phyloP scores from a whole-genome alignment of 2,113 vertebrate species.

The Zapus hudsonius region DNA sequence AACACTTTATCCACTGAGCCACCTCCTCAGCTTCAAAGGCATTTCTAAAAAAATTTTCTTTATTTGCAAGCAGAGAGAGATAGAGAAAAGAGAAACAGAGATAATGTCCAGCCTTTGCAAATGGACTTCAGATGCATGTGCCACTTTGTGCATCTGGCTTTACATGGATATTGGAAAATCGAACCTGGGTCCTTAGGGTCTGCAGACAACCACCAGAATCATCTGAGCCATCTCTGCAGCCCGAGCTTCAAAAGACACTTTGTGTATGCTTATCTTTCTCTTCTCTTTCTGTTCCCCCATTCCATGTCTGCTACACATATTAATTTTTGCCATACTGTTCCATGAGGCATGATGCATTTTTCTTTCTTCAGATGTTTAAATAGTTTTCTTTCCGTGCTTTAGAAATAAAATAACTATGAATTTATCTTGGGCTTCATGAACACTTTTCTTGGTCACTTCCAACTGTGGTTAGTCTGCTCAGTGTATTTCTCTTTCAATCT shows the following conservation, averaged over 20 bases:
- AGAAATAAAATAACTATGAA: background rate
- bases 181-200: too few relatives aligned
- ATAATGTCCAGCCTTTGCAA: too few relatives aligned
- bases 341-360: background rate
- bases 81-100: too few relatives aligned
- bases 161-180: too few relatives aligned
- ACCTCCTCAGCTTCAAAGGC: too few relatives aligned
- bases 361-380: background rate
- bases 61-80: too few relatives aligned
- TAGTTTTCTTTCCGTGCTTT: conserved; percentile 24
- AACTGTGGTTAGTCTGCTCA: background rate
- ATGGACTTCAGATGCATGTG: too few relatives aligned
- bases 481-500: conserved; percentile 7
- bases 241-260: conserved; percentile 52
- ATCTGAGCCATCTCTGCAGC: too few relatives aligned
- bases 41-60: too few relatives aligned
- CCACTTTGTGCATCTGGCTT: too few relatives aligned
- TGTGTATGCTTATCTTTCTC: background rate
- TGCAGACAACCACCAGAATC: too few relatives aligned
- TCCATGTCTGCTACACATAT: background rate
- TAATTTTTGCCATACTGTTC: background rate
- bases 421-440: background rate
- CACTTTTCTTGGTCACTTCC: background rate
- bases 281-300: background rate
- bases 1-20: too few relatives aligned